Base-by-base conservation (phyloP, 2,888 invertebrate species). In the Hyles lineata region DNA sequence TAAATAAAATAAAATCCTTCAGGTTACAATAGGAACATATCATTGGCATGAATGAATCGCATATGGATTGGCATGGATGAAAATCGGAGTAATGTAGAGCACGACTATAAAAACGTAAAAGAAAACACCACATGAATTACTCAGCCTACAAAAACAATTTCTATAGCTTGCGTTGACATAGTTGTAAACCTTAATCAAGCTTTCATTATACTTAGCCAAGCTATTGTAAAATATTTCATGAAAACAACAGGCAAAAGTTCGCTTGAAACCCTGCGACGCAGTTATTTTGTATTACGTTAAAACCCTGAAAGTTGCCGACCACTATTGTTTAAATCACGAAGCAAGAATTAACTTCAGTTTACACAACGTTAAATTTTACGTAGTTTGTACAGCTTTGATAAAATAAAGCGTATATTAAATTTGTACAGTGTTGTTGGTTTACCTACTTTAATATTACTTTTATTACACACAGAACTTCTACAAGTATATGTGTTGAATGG, bases 191-290 rank as follows among this genome's bases (percentile, higher is more conserved):
- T 17, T 55, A n/a, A 55, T 55, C 7, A 55, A 17, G 55, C n/a
- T 19, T 19, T 6, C 0, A 19, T 55, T 63, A 21, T 7, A 19
- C 17, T 19, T 4, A n/a, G 9, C 32, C 2, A 19, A 63, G 32
- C 23, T 29, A 61, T 61, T 61, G 29, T 61, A 61, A 35, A 21
- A 23, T 43, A 21, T 43, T 63, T 9, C 9, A 43, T 35, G n/a
- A n/a, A 7, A 29, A 32, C 19, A 62, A 50, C 29, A 92, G 87
- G 81, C 76, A 80, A 79, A 84, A 83, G 83, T 85, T 84, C 83
- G 81, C 82, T n/a, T 86, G 81, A 71, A 71, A 73, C 73, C 67
- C 60, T 25, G 61, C 72, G 73, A 72, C 70, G 63, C 55, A 67
- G 43, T 15, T 67, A 67, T 67, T 67, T 63, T 67, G 23, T 50